Base-by-base conservation (phyloP, 2,797 vertebrate genomes). In the Sebastolobus alascanus region DNA sequence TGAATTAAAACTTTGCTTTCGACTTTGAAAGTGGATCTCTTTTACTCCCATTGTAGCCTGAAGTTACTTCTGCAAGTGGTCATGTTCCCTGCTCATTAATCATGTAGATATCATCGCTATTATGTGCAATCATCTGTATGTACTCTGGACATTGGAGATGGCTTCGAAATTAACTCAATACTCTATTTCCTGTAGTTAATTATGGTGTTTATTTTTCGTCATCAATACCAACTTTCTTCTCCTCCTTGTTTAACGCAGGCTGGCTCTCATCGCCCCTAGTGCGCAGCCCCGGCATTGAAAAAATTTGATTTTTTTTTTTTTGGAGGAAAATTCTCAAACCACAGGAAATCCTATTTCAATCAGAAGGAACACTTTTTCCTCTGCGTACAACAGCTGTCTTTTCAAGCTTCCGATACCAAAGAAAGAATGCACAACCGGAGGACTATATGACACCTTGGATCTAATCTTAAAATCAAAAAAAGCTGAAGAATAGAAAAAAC, bases 401-500 rank as follows among this genome's bases (percentile, higher is more conserved):
- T 59, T 25, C 5, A 58, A 55, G 31, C 16, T 66, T 66, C 22
- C 1, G 10, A 22, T 29, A 9, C 8, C 50, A 60, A 14, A 72
- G n/a, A 52, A 37, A 81, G n/a, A 61, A 92, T 94, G 90, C 73
- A 37, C 38, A 60, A 27, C 43, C 66, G 4, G 73, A 79, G 84
- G 91, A 93, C 77, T 87, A 27, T 35, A 35, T 87, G 75, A 90
- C n/a, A 31, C 59, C 50, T 33, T 80, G 89, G 90, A 92, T 85
- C 35, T 82, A 74, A 81, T 33, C 52, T 56, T 4, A 12, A 50
- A 40, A 20, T 6, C 8, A 50, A 10, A 77, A 29, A 63, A 73
- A 14, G 16, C 22, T 63, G 16, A 55, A 54, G 12, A 56, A 33
- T 68, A 65, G 25, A 29, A 22, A 65, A 27, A 59, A 5, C 14